phyloP scores from a whole-genome alignment of 2,888 invertebrate species.

The Apamea epomidion region DNA sequence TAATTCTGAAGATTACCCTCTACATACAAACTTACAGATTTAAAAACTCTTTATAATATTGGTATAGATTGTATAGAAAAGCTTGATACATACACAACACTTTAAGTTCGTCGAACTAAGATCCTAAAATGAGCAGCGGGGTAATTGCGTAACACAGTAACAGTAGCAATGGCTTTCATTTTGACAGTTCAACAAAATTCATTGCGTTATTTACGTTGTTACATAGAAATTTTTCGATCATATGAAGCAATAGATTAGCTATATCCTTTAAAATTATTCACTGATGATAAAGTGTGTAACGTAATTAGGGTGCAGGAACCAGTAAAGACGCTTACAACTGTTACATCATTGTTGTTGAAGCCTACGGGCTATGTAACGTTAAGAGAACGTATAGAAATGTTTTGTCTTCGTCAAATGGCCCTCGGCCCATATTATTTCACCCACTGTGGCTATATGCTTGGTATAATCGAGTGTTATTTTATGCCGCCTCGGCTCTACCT shows the following conservation, averaged over 20 bases:
- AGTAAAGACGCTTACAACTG: not conserved
- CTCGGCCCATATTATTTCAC: constrained; percentile 43
- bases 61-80: not conserved
- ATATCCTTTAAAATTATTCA: too few species aligned
- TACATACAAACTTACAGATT: not conserved
- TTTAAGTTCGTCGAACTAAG: not conserved
- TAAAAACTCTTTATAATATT: not conserved
- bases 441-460: constrained; percentile 28
- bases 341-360: constrained; percentile 21
- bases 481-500: constrained; percentile 17
- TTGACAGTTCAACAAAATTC: too few species aligned
- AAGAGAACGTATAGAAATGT: constrained; percentile 45
- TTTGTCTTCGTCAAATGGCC: constrained; percentile 45
- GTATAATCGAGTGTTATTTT: constrained; percentile 38
- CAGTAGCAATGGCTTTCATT: too few species aligned
- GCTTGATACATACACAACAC: not conserved
- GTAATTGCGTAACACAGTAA: too few species aligned
- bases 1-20: not conserved
- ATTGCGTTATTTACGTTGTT: too few species aligned
- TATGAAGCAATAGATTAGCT: too few species aligned
- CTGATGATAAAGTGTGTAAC: too few species aligned
- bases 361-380: constrained; percentile 4
- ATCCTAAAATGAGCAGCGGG: not conserved
- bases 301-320: not conserved
- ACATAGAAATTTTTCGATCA: too few species aligned